Evolutionary conservation across 92 coral and sea anemone genomes (phyloP).

Genomic region (Phenganax marumi): DNA sequence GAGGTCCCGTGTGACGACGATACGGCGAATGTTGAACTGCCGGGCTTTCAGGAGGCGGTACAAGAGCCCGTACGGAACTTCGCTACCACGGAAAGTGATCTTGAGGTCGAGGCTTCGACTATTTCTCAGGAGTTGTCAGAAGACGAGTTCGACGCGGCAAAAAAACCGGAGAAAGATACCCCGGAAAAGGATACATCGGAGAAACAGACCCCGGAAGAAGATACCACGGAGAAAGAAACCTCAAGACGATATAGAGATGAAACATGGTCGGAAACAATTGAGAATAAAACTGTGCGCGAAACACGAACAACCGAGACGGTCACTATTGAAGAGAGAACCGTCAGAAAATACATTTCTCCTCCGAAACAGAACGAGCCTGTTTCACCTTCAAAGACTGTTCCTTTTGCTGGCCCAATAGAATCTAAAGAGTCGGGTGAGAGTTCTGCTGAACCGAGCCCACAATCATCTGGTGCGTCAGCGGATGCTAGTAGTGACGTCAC

Average conservation of each 20-base stretch:
- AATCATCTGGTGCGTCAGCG: slow-evolving; percentile 24
- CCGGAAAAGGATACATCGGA: neutral
- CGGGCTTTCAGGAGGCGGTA: slow-evolving; percentile 15
- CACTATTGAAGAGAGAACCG: slow-evolving; percentile 23
- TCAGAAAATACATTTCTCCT: slow-evolving; percentile 5
- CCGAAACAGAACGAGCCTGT: neutral
- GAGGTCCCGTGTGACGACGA: neutral
- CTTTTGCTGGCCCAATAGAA: neutral
- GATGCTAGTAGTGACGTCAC: slow-evolving; percentile 27
- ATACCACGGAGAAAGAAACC: neutral
- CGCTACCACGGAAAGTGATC: slow-evolving; percentile 1
- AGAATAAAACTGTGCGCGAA: slow-evolving; percentile 25
- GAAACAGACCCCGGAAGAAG: neutral
- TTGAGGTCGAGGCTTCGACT: slow-evolving; percentile 13
- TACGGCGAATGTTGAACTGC: neutral
- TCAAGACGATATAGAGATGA: slow-evolving; percentile 3
- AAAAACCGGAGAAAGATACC: neutral
- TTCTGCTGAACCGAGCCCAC: slow-evolving; percentile 38
- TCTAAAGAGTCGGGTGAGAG: slow-evolving; percentile 24
- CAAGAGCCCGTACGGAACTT: slow-evolving; percentile 21
- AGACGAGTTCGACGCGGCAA: neutral
- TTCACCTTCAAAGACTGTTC: slow-evolving; percentile 15
- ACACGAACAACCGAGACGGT: slow-evolving; percentile 31
- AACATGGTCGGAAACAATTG: neutral
- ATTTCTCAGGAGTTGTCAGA: slow-evolving; percentile 16